Evolutionary conservation across 1,140 invertebrate genomes (phyloP), one percentile per base, ranked within the genome.

Genomic region (Patella vulgata): DNA sequence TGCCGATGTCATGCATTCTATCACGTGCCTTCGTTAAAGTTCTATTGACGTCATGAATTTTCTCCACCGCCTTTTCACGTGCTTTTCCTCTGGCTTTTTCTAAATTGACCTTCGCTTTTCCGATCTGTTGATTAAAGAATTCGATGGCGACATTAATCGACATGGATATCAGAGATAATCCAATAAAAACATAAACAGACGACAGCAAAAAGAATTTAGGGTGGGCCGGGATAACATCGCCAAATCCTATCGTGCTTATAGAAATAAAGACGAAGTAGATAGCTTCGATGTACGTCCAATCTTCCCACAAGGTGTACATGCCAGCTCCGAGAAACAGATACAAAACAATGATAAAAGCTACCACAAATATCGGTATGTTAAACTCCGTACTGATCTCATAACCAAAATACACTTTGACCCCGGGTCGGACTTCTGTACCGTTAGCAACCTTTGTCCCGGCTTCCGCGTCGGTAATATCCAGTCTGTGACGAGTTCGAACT

Each of bases 211-310:
- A 95, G 70, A 91, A 95, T 78, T 94, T 89, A 12, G 94, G 93
- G 86, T 96, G 90, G 83, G 89, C 85, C 4, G 94, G 94, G 4
- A 96, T 92, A 66, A 91, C 88, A 84, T 97, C 95, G 43, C 95
- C 95, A 72, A 97, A 95, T 88, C 88, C 83, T 36, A 86, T 85
- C 1, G 85, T 86, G 50, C 76, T 82, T 33, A 89, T 76, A 3
- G 88, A 94, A 28, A 95, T 94, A 85, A 96, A 97, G 73, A 95
- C 95, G 79, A 97, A 98, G 83, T 95, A 98, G 61, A 93, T 92
- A 27, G 93, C 93, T 74, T 97, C 95, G 14, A 98, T 84, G 21
- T 94, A 88, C 36, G 88, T 91, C 96, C 96, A 98, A 48, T 91
- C 88, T 66, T 82, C 81, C 73, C 77, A 83, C 6, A 65, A 21